A percentile compares a stretch with the other conserved stretches of the same genome.
These are phyloP conservation scores for Drosophila mojavensis DNA, from an alignment of 1,140 invertebrate species.

Conservation along the genomic window DNA sequence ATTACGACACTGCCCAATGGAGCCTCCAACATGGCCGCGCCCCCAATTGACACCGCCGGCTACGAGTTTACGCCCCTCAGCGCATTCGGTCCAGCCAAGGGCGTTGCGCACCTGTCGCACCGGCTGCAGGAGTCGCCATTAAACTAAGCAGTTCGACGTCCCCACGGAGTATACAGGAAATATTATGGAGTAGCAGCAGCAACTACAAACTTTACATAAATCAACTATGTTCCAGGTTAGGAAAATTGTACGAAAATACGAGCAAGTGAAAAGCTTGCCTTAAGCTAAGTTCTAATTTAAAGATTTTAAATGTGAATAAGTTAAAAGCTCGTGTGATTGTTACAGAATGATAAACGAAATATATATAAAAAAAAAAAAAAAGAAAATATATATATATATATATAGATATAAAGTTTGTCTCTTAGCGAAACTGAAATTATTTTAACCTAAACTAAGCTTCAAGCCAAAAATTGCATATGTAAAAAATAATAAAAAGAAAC, in stretches of 20 bases:
- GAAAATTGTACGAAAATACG: neutral
- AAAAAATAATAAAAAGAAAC: too few species aligned
- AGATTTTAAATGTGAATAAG: neutral
- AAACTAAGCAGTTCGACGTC: slow-evolving; percentile 42
- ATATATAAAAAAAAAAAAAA: too few species aligned
- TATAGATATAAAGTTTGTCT: too few species aligned
- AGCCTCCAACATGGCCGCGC: slow-evolving; percentile 40
- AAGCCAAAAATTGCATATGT: too few species aligned
- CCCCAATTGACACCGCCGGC: slow-evolving; percentile 13
- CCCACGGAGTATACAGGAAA: slow-evolving; percentile 71
- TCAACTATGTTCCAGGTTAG: slow-evolving; percentile 8
- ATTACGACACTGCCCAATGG: slow-evolving; percentile 76
- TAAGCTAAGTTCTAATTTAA: neutral
- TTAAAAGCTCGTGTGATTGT: too few species aligned
- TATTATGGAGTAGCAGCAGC: slow-evolving; percentile 18
- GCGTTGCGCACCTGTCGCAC: slow-evolving; percentile 37
- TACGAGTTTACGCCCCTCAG: slow-evolving; percentile 59
- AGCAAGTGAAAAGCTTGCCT: too few species aligned
- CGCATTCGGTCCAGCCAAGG: slow-evolving; percentile 44
- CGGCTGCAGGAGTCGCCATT: slow-evolving; percentile 59
- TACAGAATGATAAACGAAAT: too few species aligned
- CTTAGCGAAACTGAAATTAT: too few species aligned
- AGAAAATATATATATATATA: too few species aligned
- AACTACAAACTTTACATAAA: slow-evolving; percentile 24
- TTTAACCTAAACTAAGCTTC: too few species aligned